Percentiles rank a stretch among this genome's conserved stretches.
These are phyloP conservation scores for Gallirallus australis DNA, from an alignment of 2,797 vertebrate genomes.

Conservation along the genomic window DNA sequence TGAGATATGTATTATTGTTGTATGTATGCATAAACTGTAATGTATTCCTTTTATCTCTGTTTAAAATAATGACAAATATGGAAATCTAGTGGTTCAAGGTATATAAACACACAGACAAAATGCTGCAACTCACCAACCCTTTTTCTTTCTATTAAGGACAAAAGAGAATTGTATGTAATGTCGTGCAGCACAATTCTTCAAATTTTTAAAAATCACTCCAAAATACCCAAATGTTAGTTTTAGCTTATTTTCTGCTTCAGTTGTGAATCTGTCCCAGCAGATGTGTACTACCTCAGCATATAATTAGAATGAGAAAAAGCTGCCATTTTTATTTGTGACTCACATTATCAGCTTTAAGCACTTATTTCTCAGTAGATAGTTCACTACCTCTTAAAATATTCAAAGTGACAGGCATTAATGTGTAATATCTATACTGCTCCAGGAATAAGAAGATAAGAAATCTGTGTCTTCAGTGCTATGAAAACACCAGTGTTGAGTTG, in stretches of 20 bases:
- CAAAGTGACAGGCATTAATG: neutral
- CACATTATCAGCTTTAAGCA: neutral
- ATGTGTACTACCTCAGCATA: neutral
- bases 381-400: neutral
- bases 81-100: neutral
- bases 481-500: neutral
- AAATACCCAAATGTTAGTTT: slow-evolving; percentile 20
- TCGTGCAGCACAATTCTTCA: neutral
- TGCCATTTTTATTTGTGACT: slow-evolving; percentile 3
- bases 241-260: neutral
- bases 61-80: neutral
- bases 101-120: neutral
- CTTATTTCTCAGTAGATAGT: neutral
- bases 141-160: neutral
- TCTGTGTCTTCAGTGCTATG: neutral
- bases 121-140: neutral
- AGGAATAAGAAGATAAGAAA: neutral
- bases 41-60: neutral
- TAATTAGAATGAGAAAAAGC: slow-evolving; percentile 6
- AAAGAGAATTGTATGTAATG: neutral
- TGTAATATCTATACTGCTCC: neutral
- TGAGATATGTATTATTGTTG: neutral
- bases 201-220: neutral
- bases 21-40: neutral
- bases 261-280: neutral